Conservation (phyloP, 2,113 vertebrate genomes). For the Symphodus melops region DNA sequence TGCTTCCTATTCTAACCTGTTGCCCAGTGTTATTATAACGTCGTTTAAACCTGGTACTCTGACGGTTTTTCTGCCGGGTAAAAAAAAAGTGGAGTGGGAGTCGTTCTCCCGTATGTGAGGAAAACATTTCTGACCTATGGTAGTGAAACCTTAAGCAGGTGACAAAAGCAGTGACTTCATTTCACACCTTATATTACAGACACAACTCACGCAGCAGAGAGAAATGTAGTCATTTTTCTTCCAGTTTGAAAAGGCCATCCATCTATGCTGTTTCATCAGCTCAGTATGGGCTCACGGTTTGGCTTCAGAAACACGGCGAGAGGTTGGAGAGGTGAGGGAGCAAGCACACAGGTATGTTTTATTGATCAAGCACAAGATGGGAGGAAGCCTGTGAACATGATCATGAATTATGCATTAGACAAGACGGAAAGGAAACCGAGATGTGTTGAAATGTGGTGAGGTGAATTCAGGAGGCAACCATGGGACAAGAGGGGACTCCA, state of each 20-base stretch:
- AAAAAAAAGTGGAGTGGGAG: conserved; percentile 2
- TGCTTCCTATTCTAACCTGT: too few relatives aligned
- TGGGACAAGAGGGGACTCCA: conserved; percentile 7
- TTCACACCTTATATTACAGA: conserved; percentile 30
- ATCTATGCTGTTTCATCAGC: conserved; percentile 59
- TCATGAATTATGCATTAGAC: conserved; percentile 76
- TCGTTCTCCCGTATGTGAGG: neutral
- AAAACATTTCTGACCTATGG: neutral
- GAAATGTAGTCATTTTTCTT: conserved; percentile 46
- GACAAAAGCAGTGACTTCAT: conserved; percentile 17
- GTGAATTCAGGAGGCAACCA: conserved; percentile 35
- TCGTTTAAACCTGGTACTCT: too few relatives aligned
- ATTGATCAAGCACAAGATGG: conserved; percentile 76
- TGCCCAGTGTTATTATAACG: too few relatives aligned
- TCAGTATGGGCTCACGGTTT: conserved; percentile 36
- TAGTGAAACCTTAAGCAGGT: neutral
- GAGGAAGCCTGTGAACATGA: conserved; percentile 67
- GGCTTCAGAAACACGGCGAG: conserved; percentile 35
- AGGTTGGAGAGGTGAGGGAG: conserved; percentile 63
- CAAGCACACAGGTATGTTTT: conserved; percentile 76
- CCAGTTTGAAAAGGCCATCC: conserved; percentile 44
- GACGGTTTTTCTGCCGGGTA: neutral
- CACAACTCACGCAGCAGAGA: conserved; percentile 16
- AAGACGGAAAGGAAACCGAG: conserved; percentile 43
- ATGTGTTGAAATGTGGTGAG: conserved; percentile 44